phyloP scores from a whole-genome alignment of 2,113 vertebrate genomes.

The Chamaea fasciata region DNA sequence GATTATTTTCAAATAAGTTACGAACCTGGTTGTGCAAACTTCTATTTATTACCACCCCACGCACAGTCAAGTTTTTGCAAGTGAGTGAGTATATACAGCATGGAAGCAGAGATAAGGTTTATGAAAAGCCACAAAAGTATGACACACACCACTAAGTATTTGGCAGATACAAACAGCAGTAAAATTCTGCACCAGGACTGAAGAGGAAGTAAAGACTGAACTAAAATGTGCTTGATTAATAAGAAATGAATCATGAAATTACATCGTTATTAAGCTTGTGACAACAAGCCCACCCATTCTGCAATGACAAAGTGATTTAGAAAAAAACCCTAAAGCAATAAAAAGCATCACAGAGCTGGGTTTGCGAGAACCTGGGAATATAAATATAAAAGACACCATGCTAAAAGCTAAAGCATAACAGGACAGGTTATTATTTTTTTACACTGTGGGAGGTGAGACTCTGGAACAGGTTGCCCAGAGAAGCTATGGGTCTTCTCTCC shows the following conservation, averaged over 20 bases:
- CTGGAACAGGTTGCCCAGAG: not conserved
- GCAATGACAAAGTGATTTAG: not conserved
- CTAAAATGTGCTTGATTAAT: not conserved
- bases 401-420: not conserved
- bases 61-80: not conserved
- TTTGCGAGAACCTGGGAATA: not conserved
- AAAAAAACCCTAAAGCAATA: not conserved
- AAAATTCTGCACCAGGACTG: not conserved
- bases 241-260: not conserved
- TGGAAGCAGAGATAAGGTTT: not conserved
- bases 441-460: not conserved
- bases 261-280: not conserved
- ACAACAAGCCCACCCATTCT: not conserved
- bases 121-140: not conserved
- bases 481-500: not conserved
- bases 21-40: not conserved
- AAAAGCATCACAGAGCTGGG: not conserved
- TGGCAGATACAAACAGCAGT: not conserved
- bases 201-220: not conserved
- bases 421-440: not conserved
- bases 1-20: not conserved
- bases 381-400: not conserved
- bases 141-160: not conserved
- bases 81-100: not conserved
- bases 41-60: not conserved